A percentile compares a stretch with the other conserved stretches of the same genome.
These are phyloP conservation scores for Myoxocephalus aenaeus DNA, from an alignment of 2,797 vertebrate genomes.

Conservation along the genomic window DNA sequence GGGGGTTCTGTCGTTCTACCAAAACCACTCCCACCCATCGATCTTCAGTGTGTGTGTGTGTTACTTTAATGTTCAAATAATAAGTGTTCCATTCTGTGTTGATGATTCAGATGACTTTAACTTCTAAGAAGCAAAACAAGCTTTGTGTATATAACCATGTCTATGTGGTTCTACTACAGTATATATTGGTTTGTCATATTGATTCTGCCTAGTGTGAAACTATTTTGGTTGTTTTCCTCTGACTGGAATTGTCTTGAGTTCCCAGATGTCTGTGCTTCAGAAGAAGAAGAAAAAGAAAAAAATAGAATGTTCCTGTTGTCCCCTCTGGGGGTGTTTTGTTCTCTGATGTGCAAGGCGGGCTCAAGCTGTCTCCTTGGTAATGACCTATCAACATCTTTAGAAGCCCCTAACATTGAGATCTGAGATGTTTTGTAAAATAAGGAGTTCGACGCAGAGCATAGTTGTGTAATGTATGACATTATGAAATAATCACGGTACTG, in stretches of 20 bases:
- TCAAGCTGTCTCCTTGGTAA: slow-evolving; percentile 9
- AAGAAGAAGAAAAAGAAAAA: background rate
- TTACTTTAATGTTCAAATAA: slow-evolving; percentile 51
- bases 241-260: slow-evolving; percentile 60
- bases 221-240: slow-evolving; percentile 50
- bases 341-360: slow-evolving; percentile 3
- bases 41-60: slow-evolving; percentile 52
- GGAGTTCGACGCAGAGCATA: background rate
- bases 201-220: slow-evolving; percentile 71
- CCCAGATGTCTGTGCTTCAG: slow-evolving; percentile 62
- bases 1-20: slow-evolving; percentile 60
- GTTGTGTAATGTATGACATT: slow-evolving; percentile 13
- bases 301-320: slow-evolving; percentile 28
- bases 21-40: slow-evolving; percentile 63
- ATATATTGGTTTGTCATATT: slow-evolving; percentile 76
- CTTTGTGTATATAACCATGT: slow-evolving; percentile 79
- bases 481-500: slow-evolving; percentile 3
- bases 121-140: slow-evolving; percentile 74
- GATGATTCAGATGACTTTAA: slow-evolving; percentile 66
- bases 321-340: slow-evolving; percentile 29
- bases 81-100: slow-evolving; percentile 61
- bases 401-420: slow-evolving; percentile 3
- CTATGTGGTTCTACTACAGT: slow-evolving; percentile 71
- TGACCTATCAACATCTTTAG: slow-evolving; percentile 1
- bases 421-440: slow-evolving; percentile 10